phyloP scores from a whole-genome alignment of 1,140 invertebrate genomes.

The silkworm (Bombyx mori) region DNA sequence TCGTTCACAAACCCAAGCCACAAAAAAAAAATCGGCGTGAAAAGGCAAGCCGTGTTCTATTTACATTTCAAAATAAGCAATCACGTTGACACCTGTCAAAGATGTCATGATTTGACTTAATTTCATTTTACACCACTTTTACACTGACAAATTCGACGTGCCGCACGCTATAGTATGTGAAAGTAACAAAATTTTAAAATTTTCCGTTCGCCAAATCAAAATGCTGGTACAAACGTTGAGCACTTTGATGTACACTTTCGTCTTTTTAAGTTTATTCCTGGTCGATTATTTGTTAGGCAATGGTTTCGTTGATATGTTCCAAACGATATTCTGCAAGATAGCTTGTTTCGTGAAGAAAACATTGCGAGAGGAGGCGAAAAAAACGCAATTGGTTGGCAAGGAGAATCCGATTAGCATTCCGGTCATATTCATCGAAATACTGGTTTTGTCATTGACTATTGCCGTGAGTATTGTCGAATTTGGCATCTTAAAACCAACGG shows the following conservation, averaged over 20 bases:
- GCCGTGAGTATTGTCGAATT: conserved; percentile 22
- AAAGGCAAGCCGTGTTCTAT: too few relatives aligned
- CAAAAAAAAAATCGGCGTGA: too few relatives aligned
- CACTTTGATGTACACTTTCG: conserved; percentile 22
- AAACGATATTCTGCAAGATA: conserved; percentile 28
- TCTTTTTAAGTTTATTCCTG: conserved; percentile 31
- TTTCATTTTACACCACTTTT: too few relatives aligned
- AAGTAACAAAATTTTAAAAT: background rate
- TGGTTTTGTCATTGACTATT: conserved; percentile 33
- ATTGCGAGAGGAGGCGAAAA: conserved; percentile 29
- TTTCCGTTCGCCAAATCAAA: conserved; percentile 13
- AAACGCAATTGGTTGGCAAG: conserved; percentile 8
- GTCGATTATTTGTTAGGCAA: conserved; percentile 45
- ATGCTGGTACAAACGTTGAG: conserved; percentile 26
- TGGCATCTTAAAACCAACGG: too few relatives aligned
- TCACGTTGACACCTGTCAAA: background rate
- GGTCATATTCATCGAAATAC: conserved; percentile 32
- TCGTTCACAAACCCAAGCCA: too few relatives aligned
- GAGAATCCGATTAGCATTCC: conserved; percentile 29
- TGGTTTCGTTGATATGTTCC: conserved; percentile 34
- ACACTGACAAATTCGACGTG: conserved; percentile 1
- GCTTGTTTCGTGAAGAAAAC: conserved; percentile 31
- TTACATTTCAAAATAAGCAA: too few relatives aligned
- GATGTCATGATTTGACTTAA: background rate
- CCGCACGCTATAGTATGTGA: conserved; percentile 8